phyloP scores from a whole-genome alignment of 2,113 vertebrate genomes.

The Lates calcarifer region DNA sequence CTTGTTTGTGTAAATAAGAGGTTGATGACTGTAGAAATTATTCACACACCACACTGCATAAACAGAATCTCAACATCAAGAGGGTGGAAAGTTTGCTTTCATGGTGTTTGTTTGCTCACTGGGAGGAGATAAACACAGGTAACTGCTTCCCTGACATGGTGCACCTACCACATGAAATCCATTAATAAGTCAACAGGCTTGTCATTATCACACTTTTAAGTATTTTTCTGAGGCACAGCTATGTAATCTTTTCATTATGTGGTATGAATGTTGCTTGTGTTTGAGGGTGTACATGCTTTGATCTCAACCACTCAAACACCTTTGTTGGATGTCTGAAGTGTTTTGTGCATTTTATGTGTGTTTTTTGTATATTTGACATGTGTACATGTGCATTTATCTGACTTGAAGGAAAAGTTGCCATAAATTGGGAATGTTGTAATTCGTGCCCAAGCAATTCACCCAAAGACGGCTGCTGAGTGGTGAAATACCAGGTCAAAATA shows the following conservation, averaged over 20 bases:
- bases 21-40: slow-evolving; percentile 54
- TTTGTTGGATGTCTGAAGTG: too few relatives aligned
- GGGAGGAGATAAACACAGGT: slow-evolving; percentile 41
- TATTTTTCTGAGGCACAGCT: slow-evolving; percentile 2
- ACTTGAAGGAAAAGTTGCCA: neutral
- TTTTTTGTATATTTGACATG: neutral
- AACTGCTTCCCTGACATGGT: neutral
- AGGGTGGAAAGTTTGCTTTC: slow-evolving; percentile 33
- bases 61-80: slow-evolving; percentile 47
- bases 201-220: neutral
- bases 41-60: slow-evolving; percentile 18
- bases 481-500: neutral
- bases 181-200: slow-evolving; percentile 20
- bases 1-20: slow-evolving; percentile 43
- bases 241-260: neutral
- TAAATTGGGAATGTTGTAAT: neutral
- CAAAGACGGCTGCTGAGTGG: neutral
- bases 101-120: slow-evolving; percentile 35
- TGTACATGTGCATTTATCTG: neutral
- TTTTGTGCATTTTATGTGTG: too few relatives aligned
- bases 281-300: neutral
- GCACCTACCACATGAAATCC: slow-evolving; percentile 6
- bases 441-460: neutral
- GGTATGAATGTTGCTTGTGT: neutral
- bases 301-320: neutral